Evolutionary conservation across 2,113 vertebrate genomes (phyloP).

Genomic region (Chrysochloris asiatica): DNA sequence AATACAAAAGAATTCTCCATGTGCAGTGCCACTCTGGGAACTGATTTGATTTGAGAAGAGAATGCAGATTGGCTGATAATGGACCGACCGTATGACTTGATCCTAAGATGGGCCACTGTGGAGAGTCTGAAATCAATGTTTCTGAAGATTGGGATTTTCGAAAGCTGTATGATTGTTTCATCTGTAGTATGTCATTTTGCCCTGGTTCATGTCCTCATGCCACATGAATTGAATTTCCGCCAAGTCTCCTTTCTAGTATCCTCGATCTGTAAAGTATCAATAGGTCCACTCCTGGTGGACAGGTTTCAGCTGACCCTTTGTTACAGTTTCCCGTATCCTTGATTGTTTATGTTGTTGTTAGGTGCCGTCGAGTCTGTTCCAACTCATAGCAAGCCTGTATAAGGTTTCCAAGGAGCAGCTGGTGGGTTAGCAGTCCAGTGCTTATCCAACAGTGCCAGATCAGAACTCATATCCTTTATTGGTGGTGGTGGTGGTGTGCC

Average conservation of each 20-base stretch:
- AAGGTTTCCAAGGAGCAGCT: too few species aligned
- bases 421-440: too few species aligned
- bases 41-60: neutral
- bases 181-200: neutral
- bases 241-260: neutral
- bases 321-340: too few species aligned
- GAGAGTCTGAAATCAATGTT: neutral
- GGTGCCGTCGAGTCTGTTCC: too few species aligned
- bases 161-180: neutral
- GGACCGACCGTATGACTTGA: neutral
- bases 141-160: neutral
- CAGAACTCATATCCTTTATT: too few species aligned
- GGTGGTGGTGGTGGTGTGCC: too few species aligned
- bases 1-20: neutral
- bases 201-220: neutral
- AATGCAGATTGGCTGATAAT: neutral
- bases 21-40: neutral
- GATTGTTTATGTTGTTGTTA: too few species aligned
- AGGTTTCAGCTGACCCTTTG: too few species aligned
- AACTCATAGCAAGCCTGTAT: too few species aligned
- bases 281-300: too few species aligned
- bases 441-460: too few species aligned
- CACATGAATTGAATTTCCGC: neutral
- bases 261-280: too few species aligned
- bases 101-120: neutral